Conservation (phyloP, 2,797 vertebrate species). For the Cuniculus paca region DNA sequence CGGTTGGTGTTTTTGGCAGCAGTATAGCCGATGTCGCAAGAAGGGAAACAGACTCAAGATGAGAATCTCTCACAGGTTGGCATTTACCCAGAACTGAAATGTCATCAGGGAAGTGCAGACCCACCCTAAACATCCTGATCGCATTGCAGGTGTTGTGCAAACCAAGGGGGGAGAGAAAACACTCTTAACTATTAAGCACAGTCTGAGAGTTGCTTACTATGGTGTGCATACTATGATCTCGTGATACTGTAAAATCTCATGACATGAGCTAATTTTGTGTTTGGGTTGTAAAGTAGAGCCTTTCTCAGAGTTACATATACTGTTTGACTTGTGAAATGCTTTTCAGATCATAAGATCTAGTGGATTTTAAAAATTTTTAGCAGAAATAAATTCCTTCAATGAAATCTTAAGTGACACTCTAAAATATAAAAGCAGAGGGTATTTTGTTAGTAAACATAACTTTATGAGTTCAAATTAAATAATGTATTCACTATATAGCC, state of each 20-base stretch:
- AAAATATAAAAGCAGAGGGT: background rate
- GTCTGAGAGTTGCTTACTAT: slow-evolving; percentile 22
- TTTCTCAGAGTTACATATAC: background rate
- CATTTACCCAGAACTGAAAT: slow-evolving; percentile 80
- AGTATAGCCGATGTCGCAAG: slow-evolving; percentile 85
- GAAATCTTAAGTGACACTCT: slow-evolving; percentile 20
- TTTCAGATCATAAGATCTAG: slow-evolving; percentile 36
- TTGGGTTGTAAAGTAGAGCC: slow-evolving; percentile 19
- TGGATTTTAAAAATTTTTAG: background rate
- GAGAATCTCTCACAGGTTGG: slow-evolving; percentile 87
- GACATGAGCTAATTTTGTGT: background rate
- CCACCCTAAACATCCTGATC: slow-evolving; percentile 84
- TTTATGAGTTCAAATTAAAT: slow-evolving; percentile 35
- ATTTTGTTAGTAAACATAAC: slow-evolving; percentile 28
- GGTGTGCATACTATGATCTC: background rate
- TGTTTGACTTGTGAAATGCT: slow-evolving; percentile 24
- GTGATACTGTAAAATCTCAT: background rate
- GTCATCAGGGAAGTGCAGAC: slow-evolving; percentile 84
- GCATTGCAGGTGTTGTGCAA: slow-evolving; percentile 82
- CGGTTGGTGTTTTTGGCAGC: slow-evolving; percentile 87
- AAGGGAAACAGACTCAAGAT: slow-evolving; percentile 85
- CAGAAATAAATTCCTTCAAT: slow-evolving; percentile 57
- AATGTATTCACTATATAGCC: background rate
- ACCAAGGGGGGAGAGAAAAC: slow-evolving; percentile 72
- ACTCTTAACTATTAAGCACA: slow-evolving; percentile 64